Evolutionary conservation across 1,140 invertebrate species (phyloP).

Genomic region (Bombus vancouverensis): DNA sequence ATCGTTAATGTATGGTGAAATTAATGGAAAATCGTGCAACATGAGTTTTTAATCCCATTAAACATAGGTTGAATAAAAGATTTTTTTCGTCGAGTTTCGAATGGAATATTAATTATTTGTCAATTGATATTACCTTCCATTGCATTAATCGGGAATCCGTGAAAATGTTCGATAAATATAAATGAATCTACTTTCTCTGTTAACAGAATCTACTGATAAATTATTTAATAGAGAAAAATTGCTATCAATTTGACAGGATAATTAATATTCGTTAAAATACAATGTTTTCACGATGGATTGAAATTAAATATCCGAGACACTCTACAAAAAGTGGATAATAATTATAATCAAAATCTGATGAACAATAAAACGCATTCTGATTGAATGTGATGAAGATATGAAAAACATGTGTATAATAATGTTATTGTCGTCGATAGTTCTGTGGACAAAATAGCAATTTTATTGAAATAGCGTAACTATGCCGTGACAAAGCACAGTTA

Average conservation of each 20-base stretch:
- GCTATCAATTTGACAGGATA: background rate
- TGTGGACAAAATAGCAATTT: constrained; percentile 22
- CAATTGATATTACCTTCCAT: background rate
- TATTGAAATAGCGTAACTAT: constrained; percentile 23
- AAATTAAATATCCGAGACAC: constrained; percentile 14
- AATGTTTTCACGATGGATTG: background rate
- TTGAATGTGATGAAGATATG: background rate
- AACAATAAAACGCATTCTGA: background rate
- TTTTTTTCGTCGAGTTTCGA: background rate
- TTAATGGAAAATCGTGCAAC: constrained; percentile 11
- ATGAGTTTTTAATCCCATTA: background rate
- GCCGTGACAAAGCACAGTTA: constrained; percentile 24
- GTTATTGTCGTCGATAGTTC: constrained; percentile 50
- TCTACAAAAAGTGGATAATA: background rate
- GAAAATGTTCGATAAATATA: background rate
- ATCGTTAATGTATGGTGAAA: background rate
- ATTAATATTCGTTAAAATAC: background rate
- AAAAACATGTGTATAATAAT: constrained; percentile 7
- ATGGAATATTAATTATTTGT: background rate
- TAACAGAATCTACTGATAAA: background rate
- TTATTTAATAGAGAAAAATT: background rate
- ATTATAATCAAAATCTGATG: background rate
- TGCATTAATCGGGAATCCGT: too few relatives aligned
- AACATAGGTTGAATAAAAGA: background rate
- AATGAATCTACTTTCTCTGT: background rate